These are phyloP conservation scores for Agraylea sexmaculata DNA, from an alignment of 1,140 invertebrate species.

Conservation along the genomic window DNA sequence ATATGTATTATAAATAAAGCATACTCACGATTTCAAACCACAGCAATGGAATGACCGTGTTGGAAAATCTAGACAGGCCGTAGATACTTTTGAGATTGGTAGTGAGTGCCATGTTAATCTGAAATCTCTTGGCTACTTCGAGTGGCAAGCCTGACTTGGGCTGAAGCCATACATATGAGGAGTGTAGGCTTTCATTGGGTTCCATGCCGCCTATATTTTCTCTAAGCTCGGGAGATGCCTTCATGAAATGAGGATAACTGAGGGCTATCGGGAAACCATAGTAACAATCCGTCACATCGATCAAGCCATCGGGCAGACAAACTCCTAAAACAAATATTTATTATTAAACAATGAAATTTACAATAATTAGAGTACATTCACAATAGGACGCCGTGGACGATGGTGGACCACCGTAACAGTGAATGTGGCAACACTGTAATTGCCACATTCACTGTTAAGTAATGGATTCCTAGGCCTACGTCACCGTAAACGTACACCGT, in stretches of 20 bases:
- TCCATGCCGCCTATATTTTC: conserved; percentile 56
- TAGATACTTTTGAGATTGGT: conserved; percentile 50
- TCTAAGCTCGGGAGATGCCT: conserved; percentile 52
- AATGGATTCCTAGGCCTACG: too few species aligned
- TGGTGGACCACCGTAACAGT: too few species aligned
- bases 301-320: conserved; percentile 56
- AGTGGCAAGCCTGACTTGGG: conserved; percentile 63
- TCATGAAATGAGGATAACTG: conserved; percentile 82
- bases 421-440: too few species aligned
- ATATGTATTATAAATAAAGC: neutral
- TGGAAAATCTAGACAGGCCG: conserved; percentile 47
- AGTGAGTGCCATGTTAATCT: conserved; percentile 72
- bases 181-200: conserved; percentile 42
- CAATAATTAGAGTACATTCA: too few species aligned
- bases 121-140: conserved; percentile 59
- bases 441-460: too few species aligned
- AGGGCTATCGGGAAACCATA: conserved; percentile 76
- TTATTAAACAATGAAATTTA: too few species aligned
- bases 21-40: conserved; percentile 77
- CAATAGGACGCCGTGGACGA: too few species aligned
- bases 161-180: conserved; percentile 29
- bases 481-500: too few species aligned
- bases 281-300: conserved; percentile 71
- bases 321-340: conserved; percentile 35
- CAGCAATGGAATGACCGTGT: conserved; percentile 59